Base-by-base conservation (phyloP, 2,113 vertebrate genomes). In the Triplophysa dalaica region DNA sequence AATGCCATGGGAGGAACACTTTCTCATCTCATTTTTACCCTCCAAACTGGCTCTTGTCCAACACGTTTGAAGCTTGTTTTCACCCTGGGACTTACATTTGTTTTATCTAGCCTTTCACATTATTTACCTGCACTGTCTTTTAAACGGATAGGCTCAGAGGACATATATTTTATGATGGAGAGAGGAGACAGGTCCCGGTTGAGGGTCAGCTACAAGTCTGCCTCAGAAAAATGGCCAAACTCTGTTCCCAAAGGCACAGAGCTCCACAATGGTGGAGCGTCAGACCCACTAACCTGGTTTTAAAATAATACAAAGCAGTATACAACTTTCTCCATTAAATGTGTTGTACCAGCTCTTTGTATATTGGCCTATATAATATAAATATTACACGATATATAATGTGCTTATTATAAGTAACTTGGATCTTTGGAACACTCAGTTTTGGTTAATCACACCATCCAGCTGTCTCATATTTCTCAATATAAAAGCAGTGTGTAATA, bases 61-160 rank as follows among this genome's bases (percentile, higher is more conserved):
- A 67, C 13, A 14, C 82, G 86, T 89, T 87, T 89, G 85, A 64
- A 81, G 80, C 81, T 84, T 82, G 75, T 82, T 84, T 83, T 84
- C 83, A 81, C 88, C 65, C 79, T 67, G 81, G 83, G 82, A 78
- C 65, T 48, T 72, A 75, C 60, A 65, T 50, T 45, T 78, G 81
- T 87, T 92, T 92, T 90, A 90, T 90, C 84, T 84, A 83, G 82
- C 80, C 78, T 85, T 83, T 89, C 85, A 82, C 79, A 78, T 72
- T 87, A 87, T 91, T 91, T 91, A 88, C 84, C 85, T 80, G 77
- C 58, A 78, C 82, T 86, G 85, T 88, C 86, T 88, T 72, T 84
- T 80, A 54, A 75, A 75, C 26, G 85, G 85, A 56, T 70, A 82
- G 85, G 87, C 73, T 84, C 85, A 74, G 8, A 82, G 88, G 62